phyloP scores from a whole-genome alignment of 2,113 vertebrate species.

The Garra rufa region DNA sequence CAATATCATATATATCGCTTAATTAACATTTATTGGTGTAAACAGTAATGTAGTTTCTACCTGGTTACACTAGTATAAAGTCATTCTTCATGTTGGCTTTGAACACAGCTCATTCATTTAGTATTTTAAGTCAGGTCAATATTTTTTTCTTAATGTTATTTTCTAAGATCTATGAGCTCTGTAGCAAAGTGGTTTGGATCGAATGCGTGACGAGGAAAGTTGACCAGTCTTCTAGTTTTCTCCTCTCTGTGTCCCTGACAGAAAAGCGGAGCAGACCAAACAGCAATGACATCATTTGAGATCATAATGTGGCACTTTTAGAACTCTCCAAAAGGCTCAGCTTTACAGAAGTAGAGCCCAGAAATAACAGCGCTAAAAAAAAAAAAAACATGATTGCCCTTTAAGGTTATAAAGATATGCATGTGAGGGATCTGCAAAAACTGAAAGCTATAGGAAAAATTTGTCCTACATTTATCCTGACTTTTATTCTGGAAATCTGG shows the following conservation, averaged over 20 bases:
- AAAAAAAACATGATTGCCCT: background rate
- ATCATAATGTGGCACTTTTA: constrained; percentile 23
- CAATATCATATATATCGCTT: background rate
- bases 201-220: background rate
- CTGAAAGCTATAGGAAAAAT: background rate
- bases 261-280: constrained; percentile 13
- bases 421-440: background rate
- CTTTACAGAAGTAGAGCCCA: background rate
- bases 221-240: background rate
- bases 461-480: background rate
- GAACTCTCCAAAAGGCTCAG: background rate
- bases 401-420: constrained; percentile 15
- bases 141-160: background rate
- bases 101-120: background rate
- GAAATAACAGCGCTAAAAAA: background rate
- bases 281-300: constrained; percentile 35
- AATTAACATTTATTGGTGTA: background rate
- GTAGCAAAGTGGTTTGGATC: background rate
- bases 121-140: background rate
- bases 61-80: background rate
- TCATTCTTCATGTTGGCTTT: background rate
- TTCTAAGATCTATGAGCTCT: background rate
- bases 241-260: background rate
- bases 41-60: background rate
- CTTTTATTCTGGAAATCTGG: background rate